Evolutionary conservation across 53 echinoderm and acorn worm genomes (phyloP), one percentile per base, ranked within the genome.

Genomic region (Holothuria scabra): DNA sequence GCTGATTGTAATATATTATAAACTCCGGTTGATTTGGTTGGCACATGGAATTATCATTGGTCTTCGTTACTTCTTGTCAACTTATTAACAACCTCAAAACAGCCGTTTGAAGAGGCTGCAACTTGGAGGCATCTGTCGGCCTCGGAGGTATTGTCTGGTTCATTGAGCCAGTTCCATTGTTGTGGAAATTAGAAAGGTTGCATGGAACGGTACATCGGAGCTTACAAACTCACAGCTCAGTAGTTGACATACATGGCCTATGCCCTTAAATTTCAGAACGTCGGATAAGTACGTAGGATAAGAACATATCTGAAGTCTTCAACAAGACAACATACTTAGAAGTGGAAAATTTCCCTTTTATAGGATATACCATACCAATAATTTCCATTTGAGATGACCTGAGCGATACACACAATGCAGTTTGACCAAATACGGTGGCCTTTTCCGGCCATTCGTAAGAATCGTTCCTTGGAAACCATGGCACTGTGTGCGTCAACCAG

Each of bases 401-500:
- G 34, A 88, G 84, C 1, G 96, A 79, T 12, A 96, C 84, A 67
- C 96, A 96, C 32, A 96, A 86, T 63, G 92, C 89, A 22, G 88
- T 79, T 65, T 93, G 96, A 44, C 96, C 96, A 84, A 82, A 79
- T 1, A 0, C 4, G 21, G 16, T 37, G 2, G 90, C 97, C 84
- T 60, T 88, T 12, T 72, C 12, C 34, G 97, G 97, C 97, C 97
- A 97, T n/a, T 55, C 8, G 74, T 97, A 94, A 30, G 56, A 57
- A 13, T 88, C 55, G 16, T 74, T 84, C 26, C 82, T 86, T 8
- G 93, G 94, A 61, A 97, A 97, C 44, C 68, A 88, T 24, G 97
- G 97, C 0, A 90, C 87, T 66, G 93, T 97, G 78, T 97, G 97
- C 34, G 94, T 83, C 49, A 93, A 72, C 93, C 97, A 93, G 60